Evolutionary conservation across 2,888 invertebrate genomes (phyloP).

Genomic region (Meganola albula): DNA sequence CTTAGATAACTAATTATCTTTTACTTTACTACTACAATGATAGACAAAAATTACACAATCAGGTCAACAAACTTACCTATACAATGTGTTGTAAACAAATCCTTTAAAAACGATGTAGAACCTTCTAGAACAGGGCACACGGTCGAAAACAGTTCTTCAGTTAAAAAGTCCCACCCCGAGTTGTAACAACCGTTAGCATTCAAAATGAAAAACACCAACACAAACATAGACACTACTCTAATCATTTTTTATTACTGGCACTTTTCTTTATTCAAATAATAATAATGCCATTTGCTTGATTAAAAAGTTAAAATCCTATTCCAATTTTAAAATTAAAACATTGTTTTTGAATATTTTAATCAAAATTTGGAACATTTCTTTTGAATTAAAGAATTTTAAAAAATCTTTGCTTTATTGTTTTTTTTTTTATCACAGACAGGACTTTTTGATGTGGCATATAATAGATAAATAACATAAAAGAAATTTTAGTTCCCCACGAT

Average conservation of each 20-base stretch:
- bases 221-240: constrained; percentile 27
- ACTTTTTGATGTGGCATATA: too few relatives aligned
- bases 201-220: constrained; percentile 34
- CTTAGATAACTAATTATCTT: too few relatives aligned
- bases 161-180: constrained; percentile 52
- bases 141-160: constrained; percentile 47
- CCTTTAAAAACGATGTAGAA: constrained; percentile 41
- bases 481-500: constrained; percentile 2
- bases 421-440: too few relatives aligned
- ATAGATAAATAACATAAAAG: constrained; percentile 9
- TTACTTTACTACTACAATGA: too few relatives aligned
- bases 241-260: constrained; percentile 30
- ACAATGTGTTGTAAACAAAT: constrained; percentile 41
- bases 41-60: too few relatives aligned
- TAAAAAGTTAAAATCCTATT: background rate
- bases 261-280: constrained; percentile 18
- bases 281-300: constrained; percentile 3
- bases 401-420: too few relatives aligned
- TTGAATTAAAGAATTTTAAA: too few relatives aligned
- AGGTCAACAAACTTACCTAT: constrained; percentile 50
- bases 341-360: too few relatives aligned
- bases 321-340: background rate
- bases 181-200: constrained; percentile 45
- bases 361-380: too few relatives aligned
- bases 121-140: constrained; percentile 51